Base-by-base conservation (phyloP, 1,140 invertebrate species). In the Neotoxoptera formosana region DNA sequence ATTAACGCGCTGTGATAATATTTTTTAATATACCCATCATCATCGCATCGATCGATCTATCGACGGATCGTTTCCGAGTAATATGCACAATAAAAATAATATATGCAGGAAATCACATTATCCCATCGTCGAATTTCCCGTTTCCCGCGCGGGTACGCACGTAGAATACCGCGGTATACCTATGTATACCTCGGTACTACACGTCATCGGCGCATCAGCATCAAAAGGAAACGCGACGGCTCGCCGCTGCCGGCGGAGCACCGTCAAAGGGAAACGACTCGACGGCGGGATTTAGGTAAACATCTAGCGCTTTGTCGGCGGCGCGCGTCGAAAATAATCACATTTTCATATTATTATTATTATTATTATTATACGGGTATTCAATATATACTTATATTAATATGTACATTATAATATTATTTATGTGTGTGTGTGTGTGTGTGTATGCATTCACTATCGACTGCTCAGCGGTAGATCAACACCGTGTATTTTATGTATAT, bases 251-350 rank as follows among this genome's bases (percentile, higher is more conserved):
- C 41, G 84, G 41, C 84, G 30, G 45, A 47, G 45, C n/a, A 87
- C 84, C 45, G 41, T 47, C 41, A 87, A 87, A 87, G 25, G 84
- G 48, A 47, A 48, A 47, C 45, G 41, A 87, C 84, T 87, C 45
- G 17, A 45, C 45, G 36, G 84, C 36, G 84, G 36, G 41, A 48
- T 48, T 87, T 48, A 45, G 25, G 84, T 87, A 87, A 87, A 87
- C 84, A 84, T 34, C 11, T 76, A 86, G 84, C 14, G 84, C 45
- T 87, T 87, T 87, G 84, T 47, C 84, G 84, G 84, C 60, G 60
- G 60, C 84, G 84, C 17, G 36, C 84, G 17, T 87, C 41, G 25
- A 87, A 48, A 47, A 87, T 30, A 47, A 87, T 87, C 84, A 47
- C 45, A 48, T 87, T 47, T 47, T 87, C 45, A n/a, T 47, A 86